Evolutionary conservation across 2,113 vertebrate genomes (phyloP).

Genomic region (Talpa occidentalis): DNA sequence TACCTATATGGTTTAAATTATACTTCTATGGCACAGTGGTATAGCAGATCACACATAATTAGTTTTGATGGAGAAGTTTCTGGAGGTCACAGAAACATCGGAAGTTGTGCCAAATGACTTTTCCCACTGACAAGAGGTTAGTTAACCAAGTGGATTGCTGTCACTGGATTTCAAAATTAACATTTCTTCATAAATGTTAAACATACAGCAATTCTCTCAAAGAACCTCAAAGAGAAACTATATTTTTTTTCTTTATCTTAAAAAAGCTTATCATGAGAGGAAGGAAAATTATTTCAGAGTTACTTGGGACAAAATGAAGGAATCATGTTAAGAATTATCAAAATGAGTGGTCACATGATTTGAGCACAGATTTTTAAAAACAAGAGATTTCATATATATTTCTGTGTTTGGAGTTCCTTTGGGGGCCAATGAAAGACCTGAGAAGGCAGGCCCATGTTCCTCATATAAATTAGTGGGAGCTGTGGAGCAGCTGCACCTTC

Average conservation of each 20-base stretch:
- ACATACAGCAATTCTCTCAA: slow-evolving; percentile 26
- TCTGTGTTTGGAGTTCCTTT: not conserved
- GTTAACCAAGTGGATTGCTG: slow-evolving; percentile 50
- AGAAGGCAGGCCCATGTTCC: not conserved
- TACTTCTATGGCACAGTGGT: not conserved
- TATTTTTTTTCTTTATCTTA: slow-evolving; percentile 6
- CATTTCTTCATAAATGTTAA: slow-evolving; percentile 57
- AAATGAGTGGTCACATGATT: not conserved
- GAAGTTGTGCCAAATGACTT: slow-evolving; percentile 35
- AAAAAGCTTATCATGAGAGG: slow-evolving; percentile 22
- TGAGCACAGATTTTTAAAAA: slow-evolving; percentile 19
- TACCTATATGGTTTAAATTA: not conserved
- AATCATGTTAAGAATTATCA: slow-evolving; percentile 24
- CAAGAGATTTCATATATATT: slow-evolving; percentile 11
- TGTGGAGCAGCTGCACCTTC: not conserved
- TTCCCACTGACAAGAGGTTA: slow-evolving; percentile 50
- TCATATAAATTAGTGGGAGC: not conserved
- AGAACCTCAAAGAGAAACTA: slow-evolving; percentile 30
- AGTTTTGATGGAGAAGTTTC: not conserved
- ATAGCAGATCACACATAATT: not conserved
- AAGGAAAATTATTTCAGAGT: not conserved
- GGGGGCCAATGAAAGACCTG: not conserved
- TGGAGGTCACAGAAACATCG: not conserved
- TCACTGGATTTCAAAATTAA: slow-evolving; percentile 52
- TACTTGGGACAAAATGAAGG: not conserved